Conservation (phyloP, 2,113 vertebrate genomes). For the Scortum barcoo region DNA sequence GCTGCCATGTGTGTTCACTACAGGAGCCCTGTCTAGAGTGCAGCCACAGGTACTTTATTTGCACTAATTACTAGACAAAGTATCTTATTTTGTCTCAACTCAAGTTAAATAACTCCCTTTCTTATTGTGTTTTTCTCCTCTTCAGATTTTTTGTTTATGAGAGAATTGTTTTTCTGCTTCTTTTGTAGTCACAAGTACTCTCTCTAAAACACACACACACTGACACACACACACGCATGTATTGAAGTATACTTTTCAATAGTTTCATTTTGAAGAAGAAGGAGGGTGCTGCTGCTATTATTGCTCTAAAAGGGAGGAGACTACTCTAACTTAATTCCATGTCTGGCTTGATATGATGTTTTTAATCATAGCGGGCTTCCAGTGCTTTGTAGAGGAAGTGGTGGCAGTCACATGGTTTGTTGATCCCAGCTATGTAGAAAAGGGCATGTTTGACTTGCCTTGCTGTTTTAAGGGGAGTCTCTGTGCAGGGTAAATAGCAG, state of each 20-base stretch:
- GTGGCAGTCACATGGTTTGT: constrained; percentile 77
- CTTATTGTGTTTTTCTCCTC: constrained; percentile 8
- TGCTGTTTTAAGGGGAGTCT: constrained; percentile 86
- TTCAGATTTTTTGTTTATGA: constrained; percentile 21
- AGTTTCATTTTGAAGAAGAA: constrained; percentile 44
- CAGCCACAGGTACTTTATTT: not conserved
- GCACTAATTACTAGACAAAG: constrained; percentile 1
- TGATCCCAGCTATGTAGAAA: constrained; percentile 77
- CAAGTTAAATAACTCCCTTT: constrained; percentile 34
- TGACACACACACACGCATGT: not conserved
- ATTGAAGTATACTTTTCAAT: constrained; percentile 34
- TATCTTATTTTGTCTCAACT: constrained; percentile 17
- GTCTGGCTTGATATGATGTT: constrained; percentile 70
- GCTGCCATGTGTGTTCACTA: not conserved
- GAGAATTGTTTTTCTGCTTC: constrained; percentile 30
- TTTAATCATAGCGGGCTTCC: constrained; percentile 77
- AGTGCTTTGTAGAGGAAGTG: constrained; percentile 78
- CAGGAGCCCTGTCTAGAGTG: not conserved
- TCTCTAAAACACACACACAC: constrained; percentile 16
- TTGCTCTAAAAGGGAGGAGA: constrained; percentile 50
- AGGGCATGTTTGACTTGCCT: constrained; percentile 86
- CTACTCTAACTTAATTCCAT: constrained; percentile 67
- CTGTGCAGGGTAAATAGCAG: constrained; percentile 94
- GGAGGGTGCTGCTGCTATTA: constrained; percentile 42
- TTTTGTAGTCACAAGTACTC: constrained; percentile 20